phyloP scores from a whole-genome alignment of 2,888 invertebrate genomes.

The Amitus sp. region DNA sequence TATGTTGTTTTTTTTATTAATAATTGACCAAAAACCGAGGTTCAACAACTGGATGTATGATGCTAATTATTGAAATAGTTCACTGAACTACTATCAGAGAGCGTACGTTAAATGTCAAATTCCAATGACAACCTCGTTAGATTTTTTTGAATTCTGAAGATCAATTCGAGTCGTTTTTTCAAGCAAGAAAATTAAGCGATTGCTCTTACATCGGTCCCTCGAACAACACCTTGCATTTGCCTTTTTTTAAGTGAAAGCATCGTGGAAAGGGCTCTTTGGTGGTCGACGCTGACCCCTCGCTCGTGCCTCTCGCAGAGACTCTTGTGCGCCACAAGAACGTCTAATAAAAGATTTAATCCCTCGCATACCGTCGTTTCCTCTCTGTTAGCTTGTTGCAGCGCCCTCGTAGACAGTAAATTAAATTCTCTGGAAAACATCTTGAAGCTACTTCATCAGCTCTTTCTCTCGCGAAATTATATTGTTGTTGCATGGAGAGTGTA shows the following conservation, averaged over 20 bases:
- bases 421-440: constrained; percentile 67
- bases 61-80: no score
- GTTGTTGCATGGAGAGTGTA: no score
- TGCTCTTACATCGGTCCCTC: constrained; percentile 71
- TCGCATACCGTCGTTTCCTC: constrained; percentile 71
- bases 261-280: constrained; percentile 71
- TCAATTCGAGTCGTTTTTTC: no score
- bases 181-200: no score
- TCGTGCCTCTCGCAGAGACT: constrained; percentile 73
- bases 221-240: constrained; percentile 73
- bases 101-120: no score
- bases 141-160: no score
- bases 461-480: not conserved
- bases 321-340: constrained; percentile 69
- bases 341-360: constrained; percentile 68
- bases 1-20: no score
- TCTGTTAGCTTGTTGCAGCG: constrained; percentile 67
- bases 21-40: no score
- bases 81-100: no score
- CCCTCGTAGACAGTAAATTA: constrained; percentile 66
- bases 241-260: constrained; percentile 72
- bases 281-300: constrained; percentile 72
- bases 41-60: no score
- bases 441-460: no score
- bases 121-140: no score